Evolutionary conservation across 2,113 vertebrate species (phyloP).

Genomic region (Greenwoodochromis staneri): DNA sequence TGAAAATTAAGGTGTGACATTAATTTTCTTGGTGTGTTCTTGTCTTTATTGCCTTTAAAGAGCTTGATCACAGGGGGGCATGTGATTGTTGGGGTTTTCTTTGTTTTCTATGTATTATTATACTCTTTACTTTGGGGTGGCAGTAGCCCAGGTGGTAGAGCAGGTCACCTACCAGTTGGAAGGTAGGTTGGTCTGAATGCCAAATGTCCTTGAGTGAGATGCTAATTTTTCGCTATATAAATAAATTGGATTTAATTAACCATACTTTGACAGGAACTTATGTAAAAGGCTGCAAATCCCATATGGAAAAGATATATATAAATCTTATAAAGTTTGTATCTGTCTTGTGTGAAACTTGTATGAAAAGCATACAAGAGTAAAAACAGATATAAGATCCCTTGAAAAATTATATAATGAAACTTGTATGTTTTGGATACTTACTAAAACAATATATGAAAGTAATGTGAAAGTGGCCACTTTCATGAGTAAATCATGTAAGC

Average conservation of each 20-base stretch:
- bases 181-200: background rate
- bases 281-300: background rate
- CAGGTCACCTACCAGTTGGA: background rate
- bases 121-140: background rate
- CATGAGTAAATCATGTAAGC: too few relatives aligned
- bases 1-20: background rate
- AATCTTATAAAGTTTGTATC: too few relatives aligned
- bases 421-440: too few relatives aligned
- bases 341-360: too few relatives aligned
- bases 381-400: too few relatives aligned
- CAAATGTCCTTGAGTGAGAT: background rate
- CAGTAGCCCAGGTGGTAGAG: background rate
- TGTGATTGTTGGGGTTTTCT: background rate
- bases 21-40: background rate
- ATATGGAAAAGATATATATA: too few relatives aligned
- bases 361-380: too few relatives aligned
- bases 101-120: background rate
- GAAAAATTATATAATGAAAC: too few relatives aligned
- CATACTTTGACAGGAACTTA: background rate
- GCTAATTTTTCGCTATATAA: background rate
- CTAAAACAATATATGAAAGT: too few relatives aligned
- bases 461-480: too few relatives aligned
- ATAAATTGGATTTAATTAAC: background rate
- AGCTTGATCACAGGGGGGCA: background rate
- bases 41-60: background rate